A percentile compares a stretch with the other conserved stretches of the same genome.
These are phyloP conservation scores for Eristalinus sepulchralis DNA, from an alignment of 2,888 invertebrate species.

Conservation along the genomic window DNA sequence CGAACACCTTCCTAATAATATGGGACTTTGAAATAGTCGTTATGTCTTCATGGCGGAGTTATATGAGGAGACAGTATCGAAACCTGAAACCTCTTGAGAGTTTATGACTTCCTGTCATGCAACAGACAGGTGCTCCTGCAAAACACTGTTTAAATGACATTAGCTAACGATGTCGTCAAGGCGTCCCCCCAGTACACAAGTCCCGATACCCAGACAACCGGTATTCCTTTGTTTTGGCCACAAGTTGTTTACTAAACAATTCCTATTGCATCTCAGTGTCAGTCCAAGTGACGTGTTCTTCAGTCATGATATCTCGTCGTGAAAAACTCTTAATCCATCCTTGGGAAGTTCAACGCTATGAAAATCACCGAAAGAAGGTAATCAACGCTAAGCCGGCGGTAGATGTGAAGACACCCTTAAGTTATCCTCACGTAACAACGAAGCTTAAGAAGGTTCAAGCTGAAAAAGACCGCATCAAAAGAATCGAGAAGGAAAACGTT, in stretches of 20 bases:
- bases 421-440: slow-evolving; percentile 85
- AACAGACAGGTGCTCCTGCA: background rate
- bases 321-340: slow-evolving; percentile 87
- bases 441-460: slow-evolving; percentile 87
- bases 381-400: slow-evolving; percentile 85
- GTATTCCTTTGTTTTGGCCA: background rate
- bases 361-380: slow-evolving; percentile 87
- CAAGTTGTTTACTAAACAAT: slow-evolving; percentile 20
- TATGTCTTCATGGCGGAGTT: background rate
- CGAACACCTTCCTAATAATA: background rate
- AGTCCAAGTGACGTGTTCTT: background rate
- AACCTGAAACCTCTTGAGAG: background rate
- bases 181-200: background rate
- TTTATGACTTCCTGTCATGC: slow-evolving; percentile 6
- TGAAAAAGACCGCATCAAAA: slow-evolving; percentile 85
- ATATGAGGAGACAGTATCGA: background rate
- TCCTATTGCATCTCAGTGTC: background rate
- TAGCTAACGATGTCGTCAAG: slow-evolving; percentile 37
- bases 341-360: slow-evolving; percentile 86
- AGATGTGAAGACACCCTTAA: slow-evolving; percentile 84
- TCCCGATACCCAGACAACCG: slow-evolving; percentile 31
- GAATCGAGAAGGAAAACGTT: slow-evolving; percentile 87
- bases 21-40: background rate
- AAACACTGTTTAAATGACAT: slow-evolving; percentile 7
- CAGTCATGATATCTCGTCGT: slow-evolving; percentile 85